Percentiles rank a stretch among this genome's conserved stretches.
Conservation (phyloP, 2,113 vertebrate species). For the Tragelaphus scriptus region DNA sequence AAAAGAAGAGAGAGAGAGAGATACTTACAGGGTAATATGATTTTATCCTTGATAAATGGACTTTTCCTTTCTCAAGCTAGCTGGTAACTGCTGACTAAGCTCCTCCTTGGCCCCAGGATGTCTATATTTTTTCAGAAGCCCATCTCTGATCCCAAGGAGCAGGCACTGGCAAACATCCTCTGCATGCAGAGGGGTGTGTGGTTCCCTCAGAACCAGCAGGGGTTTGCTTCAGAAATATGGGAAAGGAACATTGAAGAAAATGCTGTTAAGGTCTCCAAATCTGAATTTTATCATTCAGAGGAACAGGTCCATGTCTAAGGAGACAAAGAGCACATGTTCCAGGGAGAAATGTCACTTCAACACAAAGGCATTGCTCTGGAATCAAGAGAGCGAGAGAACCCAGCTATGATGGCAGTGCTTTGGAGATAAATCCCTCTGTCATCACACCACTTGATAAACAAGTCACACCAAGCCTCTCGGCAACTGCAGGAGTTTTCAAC, state of each 20-base stretch:
- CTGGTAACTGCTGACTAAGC: not conserved
- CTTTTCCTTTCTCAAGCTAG: not conserved
- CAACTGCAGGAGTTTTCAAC: not conserved
- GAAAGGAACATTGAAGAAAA: not conserved
- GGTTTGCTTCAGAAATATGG: not conserved
- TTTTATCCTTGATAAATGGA: not conserved
- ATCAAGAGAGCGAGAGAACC: not conserved
- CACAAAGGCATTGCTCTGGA: not conserved
- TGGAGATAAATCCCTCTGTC: not conserved
- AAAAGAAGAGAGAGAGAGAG: not conserved
- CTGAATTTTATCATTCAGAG: not conserved
- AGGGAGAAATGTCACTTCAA: not conserved
- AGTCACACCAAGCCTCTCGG: not conserved
- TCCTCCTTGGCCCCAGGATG: not conserved
- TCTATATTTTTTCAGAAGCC: not conserved
- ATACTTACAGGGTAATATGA: not conserved
- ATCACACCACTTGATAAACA: not conserved
- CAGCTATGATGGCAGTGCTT: not conserved
- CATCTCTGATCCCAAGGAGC: not conserved
- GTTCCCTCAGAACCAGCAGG: not conserved
- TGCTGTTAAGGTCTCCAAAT: not conserved
- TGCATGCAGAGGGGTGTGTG: accelerated
- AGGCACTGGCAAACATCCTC: not conserved
- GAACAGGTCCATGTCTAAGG: not conserved
- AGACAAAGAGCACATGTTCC: not conserved